These are phyloP conservation scores for Bursaphelenchus okinawaensis DNA, from an alignment of 2,888 invertebrate genomes.

Conservation along the genomic window DNA sequence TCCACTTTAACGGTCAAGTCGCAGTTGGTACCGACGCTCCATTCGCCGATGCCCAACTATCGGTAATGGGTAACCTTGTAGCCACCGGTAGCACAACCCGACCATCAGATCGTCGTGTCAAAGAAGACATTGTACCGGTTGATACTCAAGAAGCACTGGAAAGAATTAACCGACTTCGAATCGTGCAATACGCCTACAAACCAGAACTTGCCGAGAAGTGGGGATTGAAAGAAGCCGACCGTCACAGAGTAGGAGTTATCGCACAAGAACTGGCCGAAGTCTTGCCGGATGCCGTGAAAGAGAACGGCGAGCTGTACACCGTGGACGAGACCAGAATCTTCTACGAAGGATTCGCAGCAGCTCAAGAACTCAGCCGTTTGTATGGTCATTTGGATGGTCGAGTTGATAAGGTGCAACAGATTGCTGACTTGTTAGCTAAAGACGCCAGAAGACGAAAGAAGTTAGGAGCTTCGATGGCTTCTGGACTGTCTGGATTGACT, in stretches of 20 bases:
- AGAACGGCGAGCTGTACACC: slow-evolving; percentile 84
- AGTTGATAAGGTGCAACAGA: slow-evolving; percentile 83
- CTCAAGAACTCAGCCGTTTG: slow-evolving; percentile 90
- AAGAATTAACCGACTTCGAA: slow-evolving; percentile 81
- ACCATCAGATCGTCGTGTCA: slow-evolving; percentile 87
- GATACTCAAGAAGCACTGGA: slow-evolving; percentile 83
- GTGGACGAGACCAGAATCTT: slow-evolving; percentile 98
- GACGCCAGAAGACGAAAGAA: slow-evolving; percentile 23
- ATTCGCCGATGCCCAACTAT: slow-evolving; percentile 75
- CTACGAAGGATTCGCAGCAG: slow-evolving; percentile 97
- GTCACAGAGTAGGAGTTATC: slow-evolving; percentile 82
- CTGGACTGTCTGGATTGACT: slow-evolving; percentile 20
- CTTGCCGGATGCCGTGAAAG: slow-evolving; percentile 85
- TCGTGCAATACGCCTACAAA: slow-evolving; percentile 72
- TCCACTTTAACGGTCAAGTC: slow-evolving; percentile 80
- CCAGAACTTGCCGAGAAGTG: slow-evolving; percentile 79
- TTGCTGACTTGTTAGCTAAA: slow-evolving; percentile 66
- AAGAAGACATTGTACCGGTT: slow-evolving; percentile 71
- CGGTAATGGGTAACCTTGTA: slow-evolving; percentile 80
- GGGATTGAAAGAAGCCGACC: slow-evolving; percentile 67
- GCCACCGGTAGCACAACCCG: slow-evolving; percentile 89
- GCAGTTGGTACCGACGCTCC: slow-evolving; percentile 93
- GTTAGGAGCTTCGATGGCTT: slow-evolving; percentile 38
- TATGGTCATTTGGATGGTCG: slow-evolving; percentile 87
- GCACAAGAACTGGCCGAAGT: slow-evolving; percentile 83